A percentile compares a stretch with the other conserved stretches of the same genome.
Conservation (phyloP, 2,888 invertebrate species). For the Vesta saturnalis region DNA sequence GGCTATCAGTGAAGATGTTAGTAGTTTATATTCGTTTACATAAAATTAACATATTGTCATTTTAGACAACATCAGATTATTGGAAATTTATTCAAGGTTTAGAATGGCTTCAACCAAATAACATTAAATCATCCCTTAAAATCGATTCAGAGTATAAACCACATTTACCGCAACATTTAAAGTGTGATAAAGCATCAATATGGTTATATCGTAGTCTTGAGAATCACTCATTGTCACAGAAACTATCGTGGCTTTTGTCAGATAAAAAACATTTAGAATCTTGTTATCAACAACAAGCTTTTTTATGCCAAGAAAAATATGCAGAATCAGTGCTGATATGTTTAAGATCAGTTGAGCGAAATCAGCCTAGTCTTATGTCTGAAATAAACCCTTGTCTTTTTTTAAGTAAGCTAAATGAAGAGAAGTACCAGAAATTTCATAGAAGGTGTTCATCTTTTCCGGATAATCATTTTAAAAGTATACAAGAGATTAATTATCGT, state of each 20-base stretch:
- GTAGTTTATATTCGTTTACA: conserved; percentile 30
- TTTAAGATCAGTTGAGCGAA: conserved; percentile 71
- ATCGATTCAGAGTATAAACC: conserved; percentile 60
- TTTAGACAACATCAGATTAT: conserved; percentile 65
- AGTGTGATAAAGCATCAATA: conserved; percentile 64
- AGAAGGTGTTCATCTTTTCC: conserved; percentile 68
- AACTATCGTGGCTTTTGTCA: conserved; percentile 70
- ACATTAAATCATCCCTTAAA: conserved; percentile 63
- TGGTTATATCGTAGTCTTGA: conserved; percentile 67
- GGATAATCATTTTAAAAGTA: conserved; percentile 56
- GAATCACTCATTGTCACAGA: conserved; percentile 67
- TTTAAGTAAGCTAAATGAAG: conserved; percentile 51
- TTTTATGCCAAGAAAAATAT: conserved; percentile 68
- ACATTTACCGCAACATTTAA: conserved; percentile 62
- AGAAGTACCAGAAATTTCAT: conserved; percentile 62
- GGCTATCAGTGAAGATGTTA: conserved; percentile 59
- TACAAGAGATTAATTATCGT: conserved; percentile 24
- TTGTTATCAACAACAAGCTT: conserved; percentile 69
- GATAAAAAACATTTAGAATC: conserved; percentile 69
- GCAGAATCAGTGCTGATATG: conserved; percentile 71
- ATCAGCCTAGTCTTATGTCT: conserved; percentile 69
- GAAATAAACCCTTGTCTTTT: conserved; percentile 70
- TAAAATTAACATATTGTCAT: conserved; percentile 17
- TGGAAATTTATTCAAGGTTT: conserved; percentile 69
- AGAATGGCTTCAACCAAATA: conserved; percentile 69